Conservation (phyloP, 2,113 vertebrate genomes). For the Catharus fuscescens region DNA sequence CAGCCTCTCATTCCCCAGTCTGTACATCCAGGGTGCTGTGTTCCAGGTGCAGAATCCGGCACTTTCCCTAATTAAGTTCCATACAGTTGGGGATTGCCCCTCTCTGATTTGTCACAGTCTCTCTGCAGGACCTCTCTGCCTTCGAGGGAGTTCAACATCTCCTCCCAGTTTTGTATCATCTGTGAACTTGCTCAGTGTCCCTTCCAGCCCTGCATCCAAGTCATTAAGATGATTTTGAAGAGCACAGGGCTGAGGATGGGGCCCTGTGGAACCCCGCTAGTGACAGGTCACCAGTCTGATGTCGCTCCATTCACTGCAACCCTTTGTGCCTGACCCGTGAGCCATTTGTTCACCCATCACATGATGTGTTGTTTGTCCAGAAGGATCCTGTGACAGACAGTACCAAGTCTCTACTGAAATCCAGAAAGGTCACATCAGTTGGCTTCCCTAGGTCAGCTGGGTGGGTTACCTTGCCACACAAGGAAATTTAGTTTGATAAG, state of each 20-base stretch:
- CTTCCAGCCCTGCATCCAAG: not conserved
- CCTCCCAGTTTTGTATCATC: not conserved
- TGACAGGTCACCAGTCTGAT: not conserved
- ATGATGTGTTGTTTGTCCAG: not conserved
- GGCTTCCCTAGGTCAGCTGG: not conserved
- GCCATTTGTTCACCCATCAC: not conserved
- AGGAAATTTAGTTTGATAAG: not conserved
- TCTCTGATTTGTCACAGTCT: not conserved
- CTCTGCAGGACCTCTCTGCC: not conserved
- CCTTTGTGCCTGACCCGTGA: accelerated
- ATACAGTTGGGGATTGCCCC: not conserved
- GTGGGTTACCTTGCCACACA: not conserved
- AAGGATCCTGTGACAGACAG: not conserved
- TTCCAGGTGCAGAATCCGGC: not conserved
- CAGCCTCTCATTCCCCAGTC: not conserved
- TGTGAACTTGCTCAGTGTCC: not conserved
- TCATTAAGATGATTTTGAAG: not conserved
- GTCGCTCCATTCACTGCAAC: not conserved
- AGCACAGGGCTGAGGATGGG: accelerated
- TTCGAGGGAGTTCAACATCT: accelerated
- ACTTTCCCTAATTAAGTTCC: not conserved
- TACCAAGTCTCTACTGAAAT: not conserved
- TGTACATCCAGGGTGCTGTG: accelerated
- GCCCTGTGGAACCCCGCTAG: not conserved
- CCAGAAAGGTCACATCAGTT: not conserved